phyloP scores from a whole-genome alignment of 2,888 invertebrate genomes.

The Coremacera marginata region DNA sequence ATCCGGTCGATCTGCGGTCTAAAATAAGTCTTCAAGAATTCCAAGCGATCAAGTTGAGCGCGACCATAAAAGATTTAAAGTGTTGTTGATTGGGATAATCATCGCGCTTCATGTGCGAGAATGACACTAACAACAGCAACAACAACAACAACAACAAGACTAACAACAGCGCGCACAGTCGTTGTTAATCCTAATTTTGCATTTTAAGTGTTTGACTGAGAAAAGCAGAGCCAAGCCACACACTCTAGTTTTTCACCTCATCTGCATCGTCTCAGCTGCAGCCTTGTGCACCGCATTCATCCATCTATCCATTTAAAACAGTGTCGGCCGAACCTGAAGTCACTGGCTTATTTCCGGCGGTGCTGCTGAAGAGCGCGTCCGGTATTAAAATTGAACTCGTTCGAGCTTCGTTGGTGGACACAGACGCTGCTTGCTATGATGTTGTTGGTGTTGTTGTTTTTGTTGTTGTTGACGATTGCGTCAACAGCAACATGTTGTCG shows the following conservation, averaged over 20 bases:
- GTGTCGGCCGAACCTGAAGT: neutral
- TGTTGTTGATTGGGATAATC: slow-evolving; percentile 60
- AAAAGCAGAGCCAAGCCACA: neutral
- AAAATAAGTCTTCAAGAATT: neutral
- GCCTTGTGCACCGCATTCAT: no score
- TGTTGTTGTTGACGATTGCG: slow-evolving; percentile 11
- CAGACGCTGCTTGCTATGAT: slow-evolving; percentile 20
- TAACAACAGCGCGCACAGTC: slow-evolving; percentile 15
- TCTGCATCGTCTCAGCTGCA: neutral
- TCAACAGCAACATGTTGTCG: slow-evolving; percentile 54
- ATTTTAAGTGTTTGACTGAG: slow-evolving; percentile 17
- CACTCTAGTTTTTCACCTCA: neutral
- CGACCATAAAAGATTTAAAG: slow-evolving; percentile 51
- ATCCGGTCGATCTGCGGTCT: slow-evolving; percentile 9
- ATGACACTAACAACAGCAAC: neutral
- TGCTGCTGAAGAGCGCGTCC: slow-evolving; percentile 28
- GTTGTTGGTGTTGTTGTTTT: neutral
- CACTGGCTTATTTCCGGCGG: slow-evolving; percentile 31
- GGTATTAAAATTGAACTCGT: slow-evolving; percentile 28
- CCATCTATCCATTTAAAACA: no score
- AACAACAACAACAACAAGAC: neutral
- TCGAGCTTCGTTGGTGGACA: slow-evolving; percentile 23
- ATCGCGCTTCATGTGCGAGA: slow-evolving; percentile 21
- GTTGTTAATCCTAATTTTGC: slow-evolving; percentile 32
- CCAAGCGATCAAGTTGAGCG: neutral